Percentiles rank a stretch among this genome's conserved stretches.
phyloP scores from a whole-genome alignment of 2,113 vertebrate genomes.

The Alaudala cheleensis region DNA sequence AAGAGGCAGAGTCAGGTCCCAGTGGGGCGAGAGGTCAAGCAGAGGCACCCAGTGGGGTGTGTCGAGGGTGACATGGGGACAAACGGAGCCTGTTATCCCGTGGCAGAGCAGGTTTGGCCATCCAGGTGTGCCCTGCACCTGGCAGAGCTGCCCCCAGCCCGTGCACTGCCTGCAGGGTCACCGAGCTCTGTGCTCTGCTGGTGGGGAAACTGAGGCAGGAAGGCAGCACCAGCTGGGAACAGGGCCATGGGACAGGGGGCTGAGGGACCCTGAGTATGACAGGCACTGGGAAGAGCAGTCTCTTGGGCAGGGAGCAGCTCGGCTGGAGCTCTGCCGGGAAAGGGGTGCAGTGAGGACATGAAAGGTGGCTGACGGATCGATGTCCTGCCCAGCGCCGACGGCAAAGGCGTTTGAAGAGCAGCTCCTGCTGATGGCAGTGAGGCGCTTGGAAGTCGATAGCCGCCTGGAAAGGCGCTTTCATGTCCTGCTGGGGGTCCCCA shows the following conservation, averaged over 20 bases:
- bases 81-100: background rate
- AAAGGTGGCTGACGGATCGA: background rate
- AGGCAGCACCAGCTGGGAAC: background rate
- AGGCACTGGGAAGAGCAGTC: background rate
- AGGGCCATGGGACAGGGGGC: fast-evolving
- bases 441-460: background rate
- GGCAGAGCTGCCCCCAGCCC: background rate
- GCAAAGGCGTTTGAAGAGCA: background rate
- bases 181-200: fast-evolving
- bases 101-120: background rate
- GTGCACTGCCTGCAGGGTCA: fast-evolving
- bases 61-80: fast-evolving
- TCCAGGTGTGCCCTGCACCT: background rate
- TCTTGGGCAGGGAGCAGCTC: background rate
- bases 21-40: fast-evolving
- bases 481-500: background rate
- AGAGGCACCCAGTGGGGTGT: background rate
- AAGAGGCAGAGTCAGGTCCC: background rate
- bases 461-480: background rate
- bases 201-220: background rate
- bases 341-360: background rate
- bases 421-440: background rate
- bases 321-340: background rate
- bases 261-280: fast-evolving
- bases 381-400: background rate